Conservation (phyloP, 2,113 vertebrate genomes). For the Vanacampus margaritifer region DNA sequence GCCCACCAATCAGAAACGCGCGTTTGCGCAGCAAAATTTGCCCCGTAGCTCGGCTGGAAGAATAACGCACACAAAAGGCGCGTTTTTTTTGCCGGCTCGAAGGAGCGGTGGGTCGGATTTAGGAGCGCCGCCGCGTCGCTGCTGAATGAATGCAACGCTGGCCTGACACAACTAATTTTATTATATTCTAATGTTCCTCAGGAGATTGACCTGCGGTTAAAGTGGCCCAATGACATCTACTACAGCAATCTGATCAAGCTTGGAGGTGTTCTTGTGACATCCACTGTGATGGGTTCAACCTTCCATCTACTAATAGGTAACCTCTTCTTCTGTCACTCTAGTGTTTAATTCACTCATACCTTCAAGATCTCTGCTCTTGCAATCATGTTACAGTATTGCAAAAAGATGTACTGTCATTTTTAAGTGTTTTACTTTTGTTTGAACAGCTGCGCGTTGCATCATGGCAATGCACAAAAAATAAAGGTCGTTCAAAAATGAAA, state of each 20-base stretch:
- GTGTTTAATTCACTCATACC: background rate
- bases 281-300: slow-evolving; percentile 80
- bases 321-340: background rate
- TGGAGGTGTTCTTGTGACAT: slow-evolving; percentile 91
- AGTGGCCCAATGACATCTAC: slow-evolving; percentile 98
- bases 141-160: too few relatives aligned
- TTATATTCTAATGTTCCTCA: slow-evolving; percentile 39
- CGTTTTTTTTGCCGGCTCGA: too few relatives aligned
- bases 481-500: too few relatives aligned
- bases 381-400: background rate
- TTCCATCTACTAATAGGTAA: slow-evolving; percentile 91
- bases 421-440: background rate
- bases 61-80: too few relatives aligned
- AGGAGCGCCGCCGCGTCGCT: too few relatives aligned
- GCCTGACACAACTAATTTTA: too few relatives aligned
- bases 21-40: too few relatives aligned
- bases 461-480: too few relatives aligned
- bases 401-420: background rate
- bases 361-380: background rate
- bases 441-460: background rate
- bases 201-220: slow-evolving; percentile 88
- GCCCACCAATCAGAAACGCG: too few relatives aligned
- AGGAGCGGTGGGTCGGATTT: too few relatives aligned
- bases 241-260: slow-evolving; percentile 88
- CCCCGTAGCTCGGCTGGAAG: too few relatives aligned